Evolutionary conservation across 2,113 vertebrate species (phyloP), one percentile per base, ranked within the genome.

Genomic region (Leptobrachium ailaonicum): DNA sequence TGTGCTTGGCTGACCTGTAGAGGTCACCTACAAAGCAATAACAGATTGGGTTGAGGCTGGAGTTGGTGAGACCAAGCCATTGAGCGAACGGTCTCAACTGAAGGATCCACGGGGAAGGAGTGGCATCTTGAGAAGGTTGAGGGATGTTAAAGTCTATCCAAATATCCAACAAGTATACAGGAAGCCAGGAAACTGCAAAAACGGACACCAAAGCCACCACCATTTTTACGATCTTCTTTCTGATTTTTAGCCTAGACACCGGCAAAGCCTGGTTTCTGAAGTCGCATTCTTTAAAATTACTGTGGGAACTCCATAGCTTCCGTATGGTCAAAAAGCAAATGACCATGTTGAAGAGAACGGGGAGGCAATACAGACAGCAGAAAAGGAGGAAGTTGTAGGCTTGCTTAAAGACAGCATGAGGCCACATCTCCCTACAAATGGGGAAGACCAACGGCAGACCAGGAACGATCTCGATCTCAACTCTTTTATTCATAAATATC

Each of bases 41-140:
- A 73, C 96, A 97, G 83, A 97, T 96, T 0, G 96, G 96, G 79
- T 97, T 97, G 72, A 97, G 94, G 85, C 95, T 96, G 84, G 96
- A 97, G 90, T 97, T 97, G 3, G 94, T 97, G 67, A 97, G 93
- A 60, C 96, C 94, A 14, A 97, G 90, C 96, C 96, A 97, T 83
- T 97, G 95, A 45, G 95, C 93, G 32, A 96, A 97, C 1, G 95
- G 95, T 1, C 95, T 92, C 2, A 94, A 88, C 85, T 96, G 94
- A 82, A 97, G 86, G 74, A 96, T 89, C 96, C 95, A 96, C 47
- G 90, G 88, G 2, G 94, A 87, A 2, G 93, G 92, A 53, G 87
- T 87, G 32, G 86, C 90, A 2, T 95, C 92, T 11, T 89, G 89
- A 89, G 87, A 54, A 43, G 88, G 85, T 10, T 88, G 88, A 50